A percentile compares a stretch with the other conserved stretches of the same genome.
Evolutionary conservation across 1,140 invertebrate species (phyloP).

Genomic region (Notospermus geniculatus): DNA sequence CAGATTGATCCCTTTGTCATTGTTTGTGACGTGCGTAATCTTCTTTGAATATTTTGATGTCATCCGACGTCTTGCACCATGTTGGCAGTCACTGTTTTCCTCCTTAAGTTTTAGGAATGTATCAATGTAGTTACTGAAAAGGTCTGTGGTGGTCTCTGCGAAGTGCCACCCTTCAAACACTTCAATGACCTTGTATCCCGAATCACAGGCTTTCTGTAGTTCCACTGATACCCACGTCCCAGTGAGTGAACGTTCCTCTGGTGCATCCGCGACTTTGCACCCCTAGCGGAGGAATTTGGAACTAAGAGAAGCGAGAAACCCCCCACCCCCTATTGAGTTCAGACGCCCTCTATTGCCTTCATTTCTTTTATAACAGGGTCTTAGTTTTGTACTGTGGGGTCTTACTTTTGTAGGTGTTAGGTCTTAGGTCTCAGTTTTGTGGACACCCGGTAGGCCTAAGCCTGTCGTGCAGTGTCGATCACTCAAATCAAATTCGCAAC

Average conservation of each 20-base stretch:
- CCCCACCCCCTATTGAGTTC: too few relatives aligned
- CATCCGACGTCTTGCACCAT: constrained; percentile 15
- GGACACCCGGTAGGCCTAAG: too few relatives aligned
- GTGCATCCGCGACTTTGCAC: too few relatives aligned
- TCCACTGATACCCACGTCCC: constrained; percentile 54
- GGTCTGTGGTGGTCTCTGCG: constrained; percentile 25
- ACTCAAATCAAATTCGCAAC: too few relatives aligned
- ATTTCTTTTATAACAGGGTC: too few relatives aligned
- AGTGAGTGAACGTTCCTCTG: constrained; percentile 31
- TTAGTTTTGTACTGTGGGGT: too few relatives aligned
- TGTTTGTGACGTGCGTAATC: constrained; percentile 37
- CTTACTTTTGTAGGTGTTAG: too few relatives aligned
- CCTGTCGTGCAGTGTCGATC: too few relatives aligned
- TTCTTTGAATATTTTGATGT: constrained; percentile 34
- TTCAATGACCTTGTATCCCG: constrained; percentile 46
- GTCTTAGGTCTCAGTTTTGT: too few relatives aligned
- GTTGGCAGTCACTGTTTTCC: constrained; percentile 26
- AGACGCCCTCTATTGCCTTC: too few relatives aligned
- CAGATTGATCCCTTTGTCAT: constrained; percentile 50
- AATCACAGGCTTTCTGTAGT: constrained; percentile 40
- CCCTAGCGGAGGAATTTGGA: neutral
- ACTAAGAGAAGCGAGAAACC: constrained; percentile 25
- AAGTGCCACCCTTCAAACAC: constrained; percentile 51
- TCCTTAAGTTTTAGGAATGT: constrained; percentile 33
- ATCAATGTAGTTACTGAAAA: constrained; percentile 29